A percentile compares a stretch with the other conserved stretches of the same genome.
phyloP scores from a whole-genome alignment of 2,113 vertebrate genomes.

The Tylochromis polylepis region DNA sequence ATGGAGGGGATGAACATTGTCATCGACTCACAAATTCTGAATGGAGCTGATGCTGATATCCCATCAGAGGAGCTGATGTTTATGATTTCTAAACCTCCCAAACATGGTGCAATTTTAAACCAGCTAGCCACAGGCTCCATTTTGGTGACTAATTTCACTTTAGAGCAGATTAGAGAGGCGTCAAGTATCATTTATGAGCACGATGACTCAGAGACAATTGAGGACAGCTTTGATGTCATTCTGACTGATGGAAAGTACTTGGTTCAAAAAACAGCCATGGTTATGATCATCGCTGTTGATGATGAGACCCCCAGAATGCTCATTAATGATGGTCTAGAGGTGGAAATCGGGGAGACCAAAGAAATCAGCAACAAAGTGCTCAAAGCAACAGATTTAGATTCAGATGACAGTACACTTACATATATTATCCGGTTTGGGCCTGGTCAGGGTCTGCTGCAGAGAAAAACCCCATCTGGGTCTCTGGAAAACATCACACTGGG shows the following conservation, averaged over 20 bases:
- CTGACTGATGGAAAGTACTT: conserved; percentile 85
- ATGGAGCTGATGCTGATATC: conserved; percentile 82
- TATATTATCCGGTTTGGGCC: conserved; percentile 84
- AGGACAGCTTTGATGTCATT: conserved; percentile 85
- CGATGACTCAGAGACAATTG: conserved; percentile 89
- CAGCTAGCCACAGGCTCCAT: conserved; percentile 83
- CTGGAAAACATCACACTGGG: conserved; percentile 84
- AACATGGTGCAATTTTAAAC: conserved; percentile 83
- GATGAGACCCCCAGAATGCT: conserved; percentile 91
- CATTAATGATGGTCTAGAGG: conserved; percentile 89
- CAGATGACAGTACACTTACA: conserved; percentile 82
- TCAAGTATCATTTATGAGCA: conserved; percentile 94
- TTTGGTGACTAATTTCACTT: conserved; percentile 81
- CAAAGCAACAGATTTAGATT: conserved; percentile 91
- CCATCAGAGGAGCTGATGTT: conserved; percentile 81
- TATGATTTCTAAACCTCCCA: conserved; percentile 79
- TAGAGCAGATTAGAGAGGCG: conserved; percentile 85
- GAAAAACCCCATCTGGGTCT: conserved; percentile 61
- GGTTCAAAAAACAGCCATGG: conserved; percentile 71
- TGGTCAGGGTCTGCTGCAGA: conserved; percentile 82
- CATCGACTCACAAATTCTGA: conserved; percentile 84
- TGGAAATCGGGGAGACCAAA: conserved; percentile 85
- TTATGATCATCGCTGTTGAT: conserved; percentile 86
- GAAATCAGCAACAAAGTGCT: conserved; percentile 80
- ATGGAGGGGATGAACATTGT: conserved; percentile 94